phyloP scores from a whole-genome alignment of 2,113 vertebrate species.

The Gymnogyps californianus region DNA sequence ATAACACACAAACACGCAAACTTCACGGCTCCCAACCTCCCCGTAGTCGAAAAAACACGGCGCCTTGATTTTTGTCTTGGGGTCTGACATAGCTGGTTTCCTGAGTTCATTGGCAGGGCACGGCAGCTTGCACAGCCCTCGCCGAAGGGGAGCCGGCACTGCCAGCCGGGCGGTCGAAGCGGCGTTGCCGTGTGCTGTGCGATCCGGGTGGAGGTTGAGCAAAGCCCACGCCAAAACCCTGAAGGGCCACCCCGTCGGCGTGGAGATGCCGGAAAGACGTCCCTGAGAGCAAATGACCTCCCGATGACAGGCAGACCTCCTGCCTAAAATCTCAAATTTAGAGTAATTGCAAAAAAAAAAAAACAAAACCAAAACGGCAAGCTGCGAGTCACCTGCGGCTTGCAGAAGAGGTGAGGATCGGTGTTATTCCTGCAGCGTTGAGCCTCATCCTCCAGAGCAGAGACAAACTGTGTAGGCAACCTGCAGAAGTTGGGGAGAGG shows the following conservation, averaged over 20 bases:
- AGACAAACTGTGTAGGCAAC: neutral
- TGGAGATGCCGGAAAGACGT: neutral
- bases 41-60: fast-evolving
- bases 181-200: neutral
- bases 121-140: neutral
- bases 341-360: neutral
- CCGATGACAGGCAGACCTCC: neutral
- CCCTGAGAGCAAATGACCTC: neutral
- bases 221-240: neutral
- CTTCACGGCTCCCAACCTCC: neutral
- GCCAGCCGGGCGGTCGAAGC: fast-evolving
- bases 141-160: neutral
- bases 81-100: neutral
- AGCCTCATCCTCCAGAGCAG: neutral
- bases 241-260: fast-evolving
- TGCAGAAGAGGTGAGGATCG: neutral
- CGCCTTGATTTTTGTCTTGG: neutral
- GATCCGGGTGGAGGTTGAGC: neutral
- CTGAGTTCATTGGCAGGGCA: neutral
- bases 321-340: neutral
- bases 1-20: neutral
- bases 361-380: no score
- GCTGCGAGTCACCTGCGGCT: neutral
- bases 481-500: neutral
- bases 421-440: neutral